phyloP scores from a whole-genome alignment of 2,113 vertebrate species.

The Plotosus lineatus region DNA sequence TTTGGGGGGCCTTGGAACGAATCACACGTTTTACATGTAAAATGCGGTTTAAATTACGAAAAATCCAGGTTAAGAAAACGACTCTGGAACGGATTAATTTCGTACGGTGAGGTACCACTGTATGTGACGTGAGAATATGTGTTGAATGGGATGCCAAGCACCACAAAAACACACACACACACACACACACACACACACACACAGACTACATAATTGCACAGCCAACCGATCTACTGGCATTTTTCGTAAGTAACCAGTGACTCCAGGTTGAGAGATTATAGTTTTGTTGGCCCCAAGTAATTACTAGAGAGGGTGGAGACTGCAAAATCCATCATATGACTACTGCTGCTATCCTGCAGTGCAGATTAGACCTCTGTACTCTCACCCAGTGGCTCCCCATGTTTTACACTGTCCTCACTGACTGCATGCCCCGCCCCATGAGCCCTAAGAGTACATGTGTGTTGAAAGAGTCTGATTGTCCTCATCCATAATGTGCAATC shows the following conservation, averaged over 20 bases:
- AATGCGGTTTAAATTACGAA: too few relatives aligned
- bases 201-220: too few relatives aligned
- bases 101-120: not conserved
- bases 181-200: constrained; percentile 6
- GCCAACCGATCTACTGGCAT: too few relatives aligned
- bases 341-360: constrained; percentile 37
- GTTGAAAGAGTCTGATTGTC: constrained; percentile 4
- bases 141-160: not conserved
- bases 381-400: constrained; percentile 7
- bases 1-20: too few relatives aligned
- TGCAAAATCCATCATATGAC: constrained; percentile 54
- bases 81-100: too few relatives aligned
- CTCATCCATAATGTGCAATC: constrained; percentile 15
- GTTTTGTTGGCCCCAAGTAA: not conserved
- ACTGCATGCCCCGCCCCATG: not conserved
- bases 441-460: constrained; percentile 8
- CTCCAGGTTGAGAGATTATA: not conserved
- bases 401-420: constrained; percentile 26
- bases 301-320: constrained; percentile 32
- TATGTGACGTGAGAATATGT: too few relatives aligned
- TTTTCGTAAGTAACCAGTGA: too few relatives aligned
- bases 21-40: too few relatives aligned
- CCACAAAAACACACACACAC: not conserved
- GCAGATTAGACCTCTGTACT: constrained; percentile 40
- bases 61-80: too few relatives aligned